Evolutionary conservation across 2,113 vertebrate genomes (phyloP).

Genomic region (Oryzias melastigma): DNA sequence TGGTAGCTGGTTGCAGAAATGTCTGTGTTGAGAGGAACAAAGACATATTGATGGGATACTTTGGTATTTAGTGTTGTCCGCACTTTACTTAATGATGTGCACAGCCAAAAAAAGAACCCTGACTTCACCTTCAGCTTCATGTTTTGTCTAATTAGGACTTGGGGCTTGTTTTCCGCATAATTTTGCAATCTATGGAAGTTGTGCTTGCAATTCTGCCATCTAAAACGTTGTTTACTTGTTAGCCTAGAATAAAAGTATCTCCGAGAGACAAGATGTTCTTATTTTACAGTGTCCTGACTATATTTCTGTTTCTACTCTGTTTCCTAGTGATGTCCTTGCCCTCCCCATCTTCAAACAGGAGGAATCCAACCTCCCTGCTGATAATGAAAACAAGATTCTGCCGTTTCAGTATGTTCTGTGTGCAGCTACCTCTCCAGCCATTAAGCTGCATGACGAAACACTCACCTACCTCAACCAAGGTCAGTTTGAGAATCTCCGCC

Average conservation of each 20-base stretch:
- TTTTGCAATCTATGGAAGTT: neutral
- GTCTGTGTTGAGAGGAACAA: constrained; percentile 48
- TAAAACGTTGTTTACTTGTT: neutral
- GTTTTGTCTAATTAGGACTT: constrained; percentile 1
- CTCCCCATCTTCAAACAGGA: constrained; percentile 99
- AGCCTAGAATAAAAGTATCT: neutral
- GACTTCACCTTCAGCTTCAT: constrained; percentile 10
- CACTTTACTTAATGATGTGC: constrained; percentile 37
- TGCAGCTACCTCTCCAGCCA: constrained; percentile 93
- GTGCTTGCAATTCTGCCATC: neutral
- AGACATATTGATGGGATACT: constrained; percentile 34
- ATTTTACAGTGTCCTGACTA: constrained; percentile 3
- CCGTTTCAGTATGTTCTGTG: constrained; percentile 98
- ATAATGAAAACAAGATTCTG: constrained; percentile 90
- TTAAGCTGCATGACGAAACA: constrained; percentile 97
- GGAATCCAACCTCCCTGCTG: constrained; percentile 90
- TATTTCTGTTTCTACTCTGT: constrained; percentile 12
- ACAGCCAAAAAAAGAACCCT: constrained; percentile 13
- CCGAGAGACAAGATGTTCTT: neutral
- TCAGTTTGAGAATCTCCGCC: constrained; percentile 60
- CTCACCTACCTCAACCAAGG: constrained; percentile 99
- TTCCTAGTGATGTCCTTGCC: constrained; percentile 90
- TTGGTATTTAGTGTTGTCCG: constrained; percentile 45
- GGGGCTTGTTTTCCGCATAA: neutral
- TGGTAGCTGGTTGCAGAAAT: constrained; percentile 36